Percentiles rank a stretch among this genome's conserved stretches.
Evolutionary conservation across 2,113 vertebrate species (phyloP).

Genomic region (Corydoras sp.): DNA sequence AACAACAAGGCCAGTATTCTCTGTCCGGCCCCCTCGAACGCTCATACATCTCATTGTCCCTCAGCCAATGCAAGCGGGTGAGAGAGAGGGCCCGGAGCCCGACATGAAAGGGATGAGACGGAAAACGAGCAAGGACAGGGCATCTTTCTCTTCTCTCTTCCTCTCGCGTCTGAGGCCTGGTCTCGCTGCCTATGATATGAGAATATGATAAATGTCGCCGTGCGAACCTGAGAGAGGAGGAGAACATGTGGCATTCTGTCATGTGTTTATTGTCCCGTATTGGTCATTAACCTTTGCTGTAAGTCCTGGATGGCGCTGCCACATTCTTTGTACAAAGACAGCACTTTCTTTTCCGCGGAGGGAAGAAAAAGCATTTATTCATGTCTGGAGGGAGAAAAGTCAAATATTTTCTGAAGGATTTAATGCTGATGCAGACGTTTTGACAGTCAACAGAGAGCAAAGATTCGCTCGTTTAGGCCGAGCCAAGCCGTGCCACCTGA

Average conservation of each 20-base stretch:
- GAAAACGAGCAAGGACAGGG: conserved; percentile 70
- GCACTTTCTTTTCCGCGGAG: conserved; percentile 67
- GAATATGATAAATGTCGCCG: conserved; percentile 77
- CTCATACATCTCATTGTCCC: conserved; percentile 85
- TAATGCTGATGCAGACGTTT: conserved; percentile 69
- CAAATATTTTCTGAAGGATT: conserved; percentile 57
- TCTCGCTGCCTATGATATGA: conserved; percentile 84
- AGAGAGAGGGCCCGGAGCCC: conserved; percentile 69
- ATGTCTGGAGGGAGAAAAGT: conserved; percentile 60
- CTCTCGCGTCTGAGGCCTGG: conserved; percentile 69
- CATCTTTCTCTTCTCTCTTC: conserved; percentile 45
- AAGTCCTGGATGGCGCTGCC: conserved; percentile 69
- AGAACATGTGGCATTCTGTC: conserved; percentile 80
- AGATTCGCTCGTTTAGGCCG: conserved; percentile 50
- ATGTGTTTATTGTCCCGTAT: conserved; percentile 79
- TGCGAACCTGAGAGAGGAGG: conserved; percentile 50
- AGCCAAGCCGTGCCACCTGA: conserved; percentile 3
- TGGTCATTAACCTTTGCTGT: conserved; percentile 87
- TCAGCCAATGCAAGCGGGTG: conserved; percentile 82
- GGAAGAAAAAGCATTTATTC: conserved; percentile 79
- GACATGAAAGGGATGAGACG: conserved; percentile 89
- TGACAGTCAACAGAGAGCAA: conserved; percentile 48
- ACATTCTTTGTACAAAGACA: conserved; percentile 69
- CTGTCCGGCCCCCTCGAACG: conserved; percentile 75
- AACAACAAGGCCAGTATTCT: conserved; percentile 84